phyloP scores from a whole-genome alignment of 2,797 vertebrate species.

The Tapirus indicus region DNA sequence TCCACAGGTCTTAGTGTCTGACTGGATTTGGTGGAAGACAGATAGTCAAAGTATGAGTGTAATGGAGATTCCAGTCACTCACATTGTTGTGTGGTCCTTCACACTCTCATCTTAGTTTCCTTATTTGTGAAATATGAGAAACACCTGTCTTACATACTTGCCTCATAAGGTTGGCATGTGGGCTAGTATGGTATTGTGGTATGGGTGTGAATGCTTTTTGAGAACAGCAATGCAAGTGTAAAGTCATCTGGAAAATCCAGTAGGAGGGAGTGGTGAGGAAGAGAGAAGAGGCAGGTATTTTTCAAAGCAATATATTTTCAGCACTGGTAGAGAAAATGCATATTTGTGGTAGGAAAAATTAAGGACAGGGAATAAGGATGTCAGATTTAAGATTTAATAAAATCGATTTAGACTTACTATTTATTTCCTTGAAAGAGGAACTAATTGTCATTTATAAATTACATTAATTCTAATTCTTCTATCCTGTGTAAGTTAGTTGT shows the following conservation, averaged over 20 bases:
- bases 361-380: background rate
- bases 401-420: background rate
- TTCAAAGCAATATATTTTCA: background rate
- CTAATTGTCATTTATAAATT: background rate
- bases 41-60: background rate
- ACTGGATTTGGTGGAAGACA: background rate
- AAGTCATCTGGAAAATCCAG: background rate
- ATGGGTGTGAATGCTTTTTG: background rate
- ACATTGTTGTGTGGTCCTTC: background rate
- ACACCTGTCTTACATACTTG: background rate
- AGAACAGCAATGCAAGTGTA: background rate
- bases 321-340: background rate
- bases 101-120: background rate
- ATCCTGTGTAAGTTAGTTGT: background rate
- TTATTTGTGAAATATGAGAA: background rate
- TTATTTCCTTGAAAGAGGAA: constrained; percentile 13
- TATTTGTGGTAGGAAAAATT: background rate
- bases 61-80: background rate
- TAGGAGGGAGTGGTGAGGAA: background rate
- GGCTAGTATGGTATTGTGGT: background rate
- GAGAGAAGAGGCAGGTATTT: background rate
- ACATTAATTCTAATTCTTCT: background rate
- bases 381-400: background rate
- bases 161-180: background rate
- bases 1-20: background rate